These are phyloP conservation scores for Ecliptopera silaceata DNA, from an alignment of 2,888 invertebrate species.

Conservation along the genomic window DNA sequence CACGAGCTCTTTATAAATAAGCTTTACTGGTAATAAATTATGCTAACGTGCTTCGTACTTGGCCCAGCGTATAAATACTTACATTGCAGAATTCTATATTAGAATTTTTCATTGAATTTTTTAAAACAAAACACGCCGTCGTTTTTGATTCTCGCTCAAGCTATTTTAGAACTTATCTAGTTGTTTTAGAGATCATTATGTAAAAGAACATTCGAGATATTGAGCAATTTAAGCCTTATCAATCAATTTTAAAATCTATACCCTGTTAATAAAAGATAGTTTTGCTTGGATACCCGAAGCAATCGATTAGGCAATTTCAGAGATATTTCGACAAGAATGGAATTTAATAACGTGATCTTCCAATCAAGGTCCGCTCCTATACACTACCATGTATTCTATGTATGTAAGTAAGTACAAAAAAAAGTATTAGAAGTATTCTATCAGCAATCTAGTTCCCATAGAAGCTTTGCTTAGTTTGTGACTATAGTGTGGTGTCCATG, in stretches of 20 bases:
- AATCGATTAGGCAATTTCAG: slow-evolving; percentile 28
- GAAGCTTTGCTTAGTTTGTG: too few relatives aligned
- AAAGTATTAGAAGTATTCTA: too few relatives aligned
- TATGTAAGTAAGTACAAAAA: too few relatives aligned
- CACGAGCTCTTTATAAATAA: too few relatives aligned
- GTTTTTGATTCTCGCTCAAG: background rate
- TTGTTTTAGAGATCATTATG: background rate
- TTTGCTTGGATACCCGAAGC: slow-evolving; percentile 2
- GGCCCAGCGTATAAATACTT: background rate
- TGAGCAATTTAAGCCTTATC: background rate
- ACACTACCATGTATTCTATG: slow-evolving; percentile 7
- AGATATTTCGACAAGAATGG: slow-evolving; percentile 31
- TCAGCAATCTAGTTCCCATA: too few relatives aligned
- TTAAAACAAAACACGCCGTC: background rate
- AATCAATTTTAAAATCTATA: slow-evolving; percentile 1
- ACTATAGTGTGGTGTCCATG: too few relatives aligned
- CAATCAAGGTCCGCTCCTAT: slow-evolving; percentile 24
- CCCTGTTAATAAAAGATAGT: background rate
- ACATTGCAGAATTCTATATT: background rate
- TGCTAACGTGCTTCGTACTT: too few relatives aligned
- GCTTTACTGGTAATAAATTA: too few relatives aligned
- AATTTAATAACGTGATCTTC: slow-evolving; percentile 38
- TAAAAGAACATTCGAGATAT: background rate
- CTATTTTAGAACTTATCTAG: background rate
- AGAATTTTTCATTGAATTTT: background rate